Percentiles rank a stretch among this genome's conserved stretches.
Conservation (phyloP, 2,888 invertebrate species). For the Falcaria lacertinaria region DNA sequence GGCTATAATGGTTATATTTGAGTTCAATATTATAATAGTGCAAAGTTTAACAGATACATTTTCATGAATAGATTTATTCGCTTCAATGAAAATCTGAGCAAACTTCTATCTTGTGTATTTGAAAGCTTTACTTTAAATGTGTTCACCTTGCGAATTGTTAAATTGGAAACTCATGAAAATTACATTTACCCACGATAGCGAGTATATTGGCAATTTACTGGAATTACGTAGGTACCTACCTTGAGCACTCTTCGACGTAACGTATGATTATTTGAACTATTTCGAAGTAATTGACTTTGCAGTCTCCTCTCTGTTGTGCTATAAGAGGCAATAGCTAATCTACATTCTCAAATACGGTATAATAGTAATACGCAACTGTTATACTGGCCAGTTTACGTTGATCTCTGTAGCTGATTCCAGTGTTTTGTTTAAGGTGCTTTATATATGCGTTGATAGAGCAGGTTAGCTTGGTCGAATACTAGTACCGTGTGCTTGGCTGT, state of each 20-base stretch:
- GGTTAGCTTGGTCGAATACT: slow-evolving; percentile 25
- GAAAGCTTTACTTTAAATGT: background rate
- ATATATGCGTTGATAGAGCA: slow-evolving; percentile 22
- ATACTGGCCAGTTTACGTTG: slow-evolving; percentile 36
- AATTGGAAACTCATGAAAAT: slow-evolving; percentile 23
- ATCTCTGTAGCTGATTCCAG: slow-evolving; percentile 30
- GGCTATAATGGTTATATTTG: background rate
- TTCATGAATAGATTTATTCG: background rate
- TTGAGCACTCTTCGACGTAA: slow-evolving; percentile 52
- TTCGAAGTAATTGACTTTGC: slow-evolving; percentile 64
- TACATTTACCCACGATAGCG: slow-evolving; percentile 37
- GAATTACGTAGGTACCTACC: slow-evolving; percentile 47
- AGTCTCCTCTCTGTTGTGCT: slow-evolving; percentile 44
- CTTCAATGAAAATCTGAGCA: background rate
- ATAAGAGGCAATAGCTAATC: slow-evolving; percentile 70
- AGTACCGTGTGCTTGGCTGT: slow-evolving; percentile 50
- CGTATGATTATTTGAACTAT: slow-evolving; percentile 60
- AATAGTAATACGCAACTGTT: slow-evolving; percentile 43
- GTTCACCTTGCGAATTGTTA: background rate
- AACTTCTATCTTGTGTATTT: background rate
- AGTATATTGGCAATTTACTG: slow-evolving; percentile 48
- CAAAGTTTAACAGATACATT: background rate
- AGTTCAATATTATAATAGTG: too few relatives aligned
- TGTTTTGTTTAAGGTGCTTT: slow-evolving; percentile 28
- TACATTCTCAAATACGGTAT: slow-evolving; percentile 68